These are phyloP conservation scores for Dermatemys mawii DNA, from an alignment of 2,113 vertebrate genomes.

Conservation along the genomic window DNA sequence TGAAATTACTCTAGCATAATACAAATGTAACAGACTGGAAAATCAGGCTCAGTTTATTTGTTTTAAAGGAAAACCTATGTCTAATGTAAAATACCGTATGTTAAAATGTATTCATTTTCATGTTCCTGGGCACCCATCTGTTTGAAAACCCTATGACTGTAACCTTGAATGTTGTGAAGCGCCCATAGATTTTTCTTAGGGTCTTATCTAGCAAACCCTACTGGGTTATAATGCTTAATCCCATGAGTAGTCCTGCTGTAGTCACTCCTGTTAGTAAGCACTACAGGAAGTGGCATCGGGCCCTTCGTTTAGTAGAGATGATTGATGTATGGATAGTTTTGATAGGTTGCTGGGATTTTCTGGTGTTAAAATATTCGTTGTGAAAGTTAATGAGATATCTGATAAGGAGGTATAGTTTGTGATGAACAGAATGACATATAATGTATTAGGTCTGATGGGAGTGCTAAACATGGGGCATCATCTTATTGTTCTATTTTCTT, in stretches of 20 bases:
- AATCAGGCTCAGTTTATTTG: neutral
- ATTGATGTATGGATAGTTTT: neutral
- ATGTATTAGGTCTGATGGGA: neutral
- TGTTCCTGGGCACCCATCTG: neutral
- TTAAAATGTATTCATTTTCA: neutral
- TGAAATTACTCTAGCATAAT: neutral
- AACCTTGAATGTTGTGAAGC: neutral
- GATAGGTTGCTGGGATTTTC: conserved; percentile 9
- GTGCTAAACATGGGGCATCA: neutral
- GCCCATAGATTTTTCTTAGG: neutral
- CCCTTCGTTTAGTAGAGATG: neutral
- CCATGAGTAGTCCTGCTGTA: neutral
- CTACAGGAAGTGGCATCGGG: neutral
- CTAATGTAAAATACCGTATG: neutral
- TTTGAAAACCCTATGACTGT: accelerated
- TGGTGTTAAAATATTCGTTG: conserved; percentile 13
- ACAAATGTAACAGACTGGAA: neutral
- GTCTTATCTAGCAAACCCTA: neutral
- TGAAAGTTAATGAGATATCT: neutral
- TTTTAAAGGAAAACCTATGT: neutral
- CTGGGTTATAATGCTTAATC: neutral
- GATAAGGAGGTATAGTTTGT: neutral
- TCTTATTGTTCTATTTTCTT: conserved; percentile 38
- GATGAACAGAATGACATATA: neutral
- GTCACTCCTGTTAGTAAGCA: neutral